Conservation (phyloP, 2,888 invertebrate genomes). For the Conops quadrifasciatus region DNA sequence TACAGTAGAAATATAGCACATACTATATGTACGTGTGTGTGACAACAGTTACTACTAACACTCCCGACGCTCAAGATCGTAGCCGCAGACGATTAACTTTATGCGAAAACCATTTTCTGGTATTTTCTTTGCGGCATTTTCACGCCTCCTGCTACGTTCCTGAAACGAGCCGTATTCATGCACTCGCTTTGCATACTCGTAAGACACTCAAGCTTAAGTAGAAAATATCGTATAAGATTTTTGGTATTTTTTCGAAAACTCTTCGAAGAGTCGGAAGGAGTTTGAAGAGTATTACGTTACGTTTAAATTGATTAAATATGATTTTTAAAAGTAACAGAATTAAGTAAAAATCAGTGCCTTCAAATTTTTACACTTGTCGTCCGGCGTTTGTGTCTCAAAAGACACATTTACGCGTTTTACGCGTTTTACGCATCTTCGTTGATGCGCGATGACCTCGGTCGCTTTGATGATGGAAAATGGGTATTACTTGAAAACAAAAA, state of each 20-base stretch:
- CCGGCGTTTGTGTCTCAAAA: too few relatives aligned
- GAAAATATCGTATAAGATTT: conserved; percentile 48
- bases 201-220: conserved; percentile 43
- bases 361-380: conserved; percentile 46
- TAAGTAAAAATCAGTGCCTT: conserved; percentile 65
- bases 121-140: too few relatives aligned
- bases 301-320: conserved; percentile 37
- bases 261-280: conserved; percentile 50
- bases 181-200: background rate
- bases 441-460: too few relatives aligned
- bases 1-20: conserved; percentile 28
- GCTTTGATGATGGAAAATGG: too few relatives aligned
- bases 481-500: too few relatives aligned
- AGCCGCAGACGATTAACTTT: too few relatives aligned
- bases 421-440: too few relatives aligned
- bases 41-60: too few relatives aligned
- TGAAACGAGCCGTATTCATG: background rate
- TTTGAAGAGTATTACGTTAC: conserved; percentile 41
- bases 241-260: conserved; percentile 58
- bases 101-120: too few relatives aligned
- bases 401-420: too few relatives aligned
- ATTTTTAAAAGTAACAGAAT: conserved; percentile 46
- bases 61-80: too few relatives aligned
- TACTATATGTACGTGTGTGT: conserved; percentile 38
- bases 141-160: conserved; percentile 14